Conservation (phyloP, 2,797 vertebrate species). For the Prionace glauca region DNA sequence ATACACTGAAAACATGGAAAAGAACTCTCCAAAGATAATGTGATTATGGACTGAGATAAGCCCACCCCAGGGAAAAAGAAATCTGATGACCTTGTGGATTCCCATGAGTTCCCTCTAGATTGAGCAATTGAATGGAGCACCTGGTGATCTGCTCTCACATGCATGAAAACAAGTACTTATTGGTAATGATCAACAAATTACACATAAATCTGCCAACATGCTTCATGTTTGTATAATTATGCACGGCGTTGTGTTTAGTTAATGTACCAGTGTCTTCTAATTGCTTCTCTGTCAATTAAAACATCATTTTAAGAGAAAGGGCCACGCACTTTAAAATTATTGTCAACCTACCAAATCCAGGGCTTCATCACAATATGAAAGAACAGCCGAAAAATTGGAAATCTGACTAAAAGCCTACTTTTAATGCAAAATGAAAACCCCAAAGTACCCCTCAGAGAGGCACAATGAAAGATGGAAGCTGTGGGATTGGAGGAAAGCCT, state of each 20-base stretch:
- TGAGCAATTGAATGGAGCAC: background rate
- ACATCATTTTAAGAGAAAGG: background rate
- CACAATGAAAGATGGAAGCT: background rate
- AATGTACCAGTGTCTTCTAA: background rate
- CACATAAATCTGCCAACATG: background rate
- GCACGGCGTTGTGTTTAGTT: background rate
- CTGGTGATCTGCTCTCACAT: background rate
- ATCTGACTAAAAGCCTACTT: background rate
- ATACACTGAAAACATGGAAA: background rate
- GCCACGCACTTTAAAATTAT: background rate
- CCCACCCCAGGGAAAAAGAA: background rate
- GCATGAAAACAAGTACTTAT: background rate
- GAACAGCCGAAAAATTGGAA: background rate
- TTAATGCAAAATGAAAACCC: background rate
- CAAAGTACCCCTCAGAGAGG: background rate
- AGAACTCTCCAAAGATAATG: background rate
- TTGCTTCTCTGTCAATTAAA: background rate
- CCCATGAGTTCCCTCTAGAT: background rate
- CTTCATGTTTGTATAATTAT: conserved; percentile 4
- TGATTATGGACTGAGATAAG: background rate
- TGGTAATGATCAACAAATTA: background rate
- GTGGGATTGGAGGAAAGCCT: background rate
- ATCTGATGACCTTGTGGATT: background rate
- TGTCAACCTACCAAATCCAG: background rate
- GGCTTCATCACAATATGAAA: background rate